A percentile compares a stretch with the other conserved stretches of the same genome.
phyloP scores from a whole-genome alignment of 2,113 vertebrate species.

The Vulpes vulpes region DNA sequence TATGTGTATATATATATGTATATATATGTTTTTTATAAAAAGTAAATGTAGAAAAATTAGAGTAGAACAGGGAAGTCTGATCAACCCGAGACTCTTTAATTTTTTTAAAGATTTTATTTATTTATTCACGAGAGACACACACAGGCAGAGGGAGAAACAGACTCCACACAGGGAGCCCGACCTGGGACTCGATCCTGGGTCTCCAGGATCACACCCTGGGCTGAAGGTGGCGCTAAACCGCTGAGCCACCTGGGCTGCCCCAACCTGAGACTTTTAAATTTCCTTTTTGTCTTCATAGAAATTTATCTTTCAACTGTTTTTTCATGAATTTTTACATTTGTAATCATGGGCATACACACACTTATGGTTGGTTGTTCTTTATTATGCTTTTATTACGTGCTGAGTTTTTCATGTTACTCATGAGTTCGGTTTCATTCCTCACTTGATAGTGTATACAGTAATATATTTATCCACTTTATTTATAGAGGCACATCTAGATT shows the following conservation, averaged over 20 bases:
- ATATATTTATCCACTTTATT: background rate
- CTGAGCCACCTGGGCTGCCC: too few species aligned
- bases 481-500: background rate
- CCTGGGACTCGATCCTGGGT: too few species aligned
- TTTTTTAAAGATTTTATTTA: background rate
- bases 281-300: background rate
- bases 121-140: too few species aligned
- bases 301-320: background rate
- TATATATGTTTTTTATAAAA: conserved; percentile 19
- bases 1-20: background rate
- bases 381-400: background rate
- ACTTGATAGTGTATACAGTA: background rate
- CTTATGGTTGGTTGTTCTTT: background rate
- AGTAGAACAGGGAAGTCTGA: background rate
- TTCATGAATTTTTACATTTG: background rate
- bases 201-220: too few species aligned
- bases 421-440: background rate
- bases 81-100: background rate
- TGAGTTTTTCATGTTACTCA: background rate
- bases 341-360: background rate
- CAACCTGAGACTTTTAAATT: too few species aligned
- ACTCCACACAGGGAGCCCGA: too few species aligned
- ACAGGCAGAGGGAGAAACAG: too few species aligned
- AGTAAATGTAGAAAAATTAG: background rate
- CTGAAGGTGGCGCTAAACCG: too few species aligned